These are phyloP conservation scores for Heliconius cydno DNA, from an alignment of 2,888 invertebrate species.

Conservation along the genomic window DNA sequence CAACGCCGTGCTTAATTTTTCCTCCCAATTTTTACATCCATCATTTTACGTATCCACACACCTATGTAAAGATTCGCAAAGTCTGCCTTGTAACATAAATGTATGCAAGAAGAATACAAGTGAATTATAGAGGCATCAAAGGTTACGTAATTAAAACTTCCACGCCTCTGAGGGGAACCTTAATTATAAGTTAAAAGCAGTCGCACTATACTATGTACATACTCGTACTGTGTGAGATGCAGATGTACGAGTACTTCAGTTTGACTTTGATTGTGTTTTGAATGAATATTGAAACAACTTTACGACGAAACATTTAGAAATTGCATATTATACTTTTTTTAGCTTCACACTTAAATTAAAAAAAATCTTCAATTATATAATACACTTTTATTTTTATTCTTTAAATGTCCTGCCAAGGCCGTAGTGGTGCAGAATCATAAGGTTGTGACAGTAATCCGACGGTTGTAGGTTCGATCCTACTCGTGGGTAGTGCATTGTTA, in stretches of 20 bases:
- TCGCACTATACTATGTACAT: neutral
- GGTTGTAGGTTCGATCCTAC: too few relatives aligned
- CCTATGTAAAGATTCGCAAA: neutral
- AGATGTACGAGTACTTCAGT: neutral
- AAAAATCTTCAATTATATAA: too few relatives aligned
- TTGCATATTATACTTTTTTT: too few relatives aligned
- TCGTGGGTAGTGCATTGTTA: too few relatives aligned
- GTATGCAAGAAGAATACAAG: conserved; percentile 20
- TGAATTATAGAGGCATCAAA: conserved; percentile 31
- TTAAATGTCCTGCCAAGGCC: too few relatives aligned
- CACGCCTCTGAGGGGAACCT: conserved; percentile 33
- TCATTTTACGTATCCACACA: too few relatives aligned
- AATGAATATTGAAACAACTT: neutral
- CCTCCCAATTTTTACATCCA: neutral
- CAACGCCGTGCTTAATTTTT: too few relatives aligned
- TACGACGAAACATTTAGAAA: too few relatives aligned
- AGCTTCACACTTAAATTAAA: too few relatives aligned
- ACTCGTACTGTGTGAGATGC: neutral
- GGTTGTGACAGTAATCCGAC: too few relatives aligned
- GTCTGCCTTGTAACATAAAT: neutral
- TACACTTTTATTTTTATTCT: too few relatives aligned
- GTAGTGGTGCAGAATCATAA: too few relatives aligned
- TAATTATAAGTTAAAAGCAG: conserved; percentile 35
- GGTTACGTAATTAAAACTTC: conserved; percentile 41
- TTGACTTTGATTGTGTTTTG: neutral